Conservation (phyloP, 2,888 invertebrate species). For the Hydriomena furcata region DNA sequence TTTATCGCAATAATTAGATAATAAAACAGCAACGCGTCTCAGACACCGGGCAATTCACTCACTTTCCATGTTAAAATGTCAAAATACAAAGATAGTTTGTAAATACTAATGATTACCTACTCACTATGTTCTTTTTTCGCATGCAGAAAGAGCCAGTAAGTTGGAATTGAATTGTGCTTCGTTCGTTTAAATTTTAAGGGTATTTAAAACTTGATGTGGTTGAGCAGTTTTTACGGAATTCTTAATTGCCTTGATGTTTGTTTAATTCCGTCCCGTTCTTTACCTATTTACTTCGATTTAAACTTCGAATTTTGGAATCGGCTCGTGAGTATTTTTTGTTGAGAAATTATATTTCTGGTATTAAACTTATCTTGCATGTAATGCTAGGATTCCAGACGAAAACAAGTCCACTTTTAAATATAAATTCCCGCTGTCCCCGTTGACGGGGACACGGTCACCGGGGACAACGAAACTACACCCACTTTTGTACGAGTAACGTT, state of each 20-base stretch:
- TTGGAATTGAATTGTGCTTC: constrained; percentile 19
- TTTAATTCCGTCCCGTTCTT: not conserved
- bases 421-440: no score
- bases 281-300: constrained; percentile 5
- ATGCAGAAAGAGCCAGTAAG: constrained; percentile 22
- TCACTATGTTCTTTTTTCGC: constrained; percentile 33
- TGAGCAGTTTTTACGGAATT: constrained; percentile 1
- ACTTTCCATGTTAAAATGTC: constrained; percentile 37
- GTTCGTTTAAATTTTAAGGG: constrained; percentile 11
- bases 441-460: no score
- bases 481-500: no score
- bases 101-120: constrained; percentile 21
- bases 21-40: not conserved
- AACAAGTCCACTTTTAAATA: no score
- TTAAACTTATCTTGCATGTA: no score
- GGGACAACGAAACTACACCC: no score
- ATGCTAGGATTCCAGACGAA: no score
- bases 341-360: no score
- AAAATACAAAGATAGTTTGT: constrained; percentile 18
- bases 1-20: constrained; percentile 32
- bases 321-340: not conserved
- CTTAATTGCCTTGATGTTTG: constrained; percentile 7
- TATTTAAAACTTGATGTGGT: not conserved
- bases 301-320: not conserved
- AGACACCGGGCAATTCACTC: constrained; percentile 55